Percentiles rank a stretch among this genome's conserved stretches.
phyloP scores from a whole-genome alignment of 2,113 vertebrate genomes.

The Callospermophilus lateralis region DNA sequence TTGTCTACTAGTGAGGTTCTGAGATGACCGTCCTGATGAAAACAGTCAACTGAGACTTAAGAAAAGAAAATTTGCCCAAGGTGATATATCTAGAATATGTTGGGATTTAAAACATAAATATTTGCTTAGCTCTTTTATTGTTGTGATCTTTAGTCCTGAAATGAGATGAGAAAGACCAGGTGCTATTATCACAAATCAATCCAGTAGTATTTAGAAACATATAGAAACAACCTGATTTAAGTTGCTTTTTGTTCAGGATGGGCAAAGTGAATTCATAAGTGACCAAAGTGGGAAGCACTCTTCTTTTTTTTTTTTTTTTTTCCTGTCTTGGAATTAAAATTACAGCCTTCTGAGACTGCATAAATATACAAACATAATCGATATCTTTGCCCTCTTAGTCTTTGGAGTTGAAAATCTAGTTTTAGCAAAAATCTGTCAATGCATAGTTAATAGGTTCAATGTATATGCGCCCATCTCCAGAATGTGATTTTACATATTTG shows the following conservation, averaged over 20 bases:
- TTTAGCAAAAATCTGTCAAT: constrained; percentile 50
- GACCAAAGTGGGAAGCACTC: background rate
- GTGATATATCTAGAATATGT: background rate
- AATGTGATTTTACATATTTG: constrained; percentile 72
- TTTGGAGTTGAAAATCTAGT: constrained; percentile 42
- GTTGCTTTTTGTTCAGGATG: background rate
- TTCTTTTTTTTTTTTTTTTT: background rate
- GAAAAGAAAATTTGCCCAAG: background rate
- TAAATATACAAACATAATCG: constrained; percentile 23
- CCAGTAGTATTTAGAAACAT: background rate
- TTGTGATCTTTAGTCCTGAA: background rate
- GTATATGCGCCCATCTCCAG: background rate
- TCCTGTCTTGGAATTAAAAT: constrained; percentile 14
- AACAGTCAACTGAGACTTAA: background rate
- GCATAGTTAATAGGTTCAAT: constrained; percentile 21
- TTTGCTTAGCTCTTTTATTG: background rate
- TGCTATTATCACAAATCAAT: background rate
- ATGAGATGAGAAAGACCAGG: background rate
- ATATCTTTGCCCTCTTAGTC: constrained; percentile 19
- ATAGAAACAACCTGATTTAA: background rate
- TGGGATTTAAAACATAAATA: background rate
- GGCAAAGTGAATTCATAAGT: background rate
- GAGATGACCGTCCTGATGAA: background rate
- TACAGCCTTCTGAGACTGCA: background rate
- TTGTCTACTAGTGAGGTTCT: background rate